Percentiles rank a stretch among this genome's conserved stretches.
phyloP scores from a whole-genome alignment of 2,113 vertebrate species.

The Gracilinanus agilis region DNA sequence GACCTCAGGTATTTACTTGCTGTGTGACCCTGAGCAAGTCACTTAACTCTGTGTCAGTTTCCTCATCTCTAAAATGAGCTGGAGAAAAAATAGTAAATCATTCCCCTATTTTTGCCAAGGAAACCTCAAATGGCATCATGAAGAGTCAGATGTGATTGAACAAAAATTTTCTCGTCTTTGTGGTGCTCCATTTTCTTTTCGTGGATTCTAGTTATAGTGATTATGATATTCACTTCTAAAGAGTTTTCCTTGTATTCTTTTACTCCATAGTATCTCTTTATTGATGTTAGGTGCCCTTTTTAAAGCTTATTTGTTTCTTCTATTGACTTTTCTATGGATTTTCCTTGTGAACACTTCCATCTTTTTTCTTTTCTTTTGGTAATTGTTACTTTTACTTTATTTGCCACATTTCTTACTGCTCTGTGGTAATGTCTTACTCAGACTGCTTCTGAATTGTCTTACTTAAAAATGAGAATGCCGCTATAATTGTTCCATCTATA shows the following conservation, averaged over 20 bases:
- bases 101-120: too few species aligned
- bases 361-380: background rate
- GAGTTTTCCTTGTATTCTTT: background rate
- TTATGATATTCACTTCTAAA: background rate
- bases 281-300: background rate
- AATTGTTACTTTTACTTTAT: background rate
- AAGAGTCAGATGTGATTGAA: too few species aligned
- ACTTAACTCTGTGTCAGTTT: too few species aligned
- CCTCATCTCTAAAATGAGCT: too few species aligned
- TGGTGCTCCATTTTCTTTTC: background rate
- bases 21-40: too few species aligned
- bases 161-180: background rate
- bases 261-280: background rate
- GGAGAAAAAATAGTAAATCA: too few species aligned
- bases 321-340: background rate
- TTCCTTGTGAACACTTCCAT: background rate
- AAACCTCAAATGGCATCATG: too few species aligned
- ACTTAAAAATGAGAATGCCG: background rate
- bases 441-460: background rate
- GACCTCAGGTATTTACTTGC: too few species aligned
- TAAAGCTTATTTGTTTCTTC: background rate
- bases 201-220: background rate
- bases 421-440: background rate
- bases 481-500: background rate
- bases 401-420: background rate